Conservation (phyloP, 2,888 invertebrate genomes). For the Brachypterus glaber region DNA sequence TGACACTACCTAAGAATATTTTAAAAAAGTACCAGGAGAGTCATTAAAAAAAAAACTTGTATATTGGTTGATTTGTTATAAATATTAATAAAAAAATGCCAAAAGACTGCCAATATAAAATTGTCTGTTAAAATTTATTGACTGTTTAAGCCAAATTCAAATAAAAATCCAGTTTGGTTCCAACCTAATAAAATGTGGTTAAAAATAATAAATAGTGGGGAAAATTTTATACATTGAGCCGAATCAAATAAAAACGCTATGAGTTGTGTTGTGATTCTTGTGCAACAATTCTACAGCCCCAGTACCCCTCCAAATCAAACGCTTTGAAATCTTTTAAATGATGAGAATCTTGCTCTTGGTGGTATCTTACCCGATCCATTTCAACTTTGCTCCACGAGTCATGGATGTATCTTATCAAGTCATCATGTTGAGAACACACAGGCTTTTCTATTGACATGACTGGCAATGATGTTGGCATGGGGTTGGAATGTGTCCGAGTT, state of each 20-base stretch:
- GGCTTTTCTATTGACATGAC: slow-evolving; percentile 19
- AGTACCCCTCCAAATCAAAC: slow-evolving; percentile 68
- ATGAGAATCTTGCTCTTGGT: slow-evolving; percentile 50
- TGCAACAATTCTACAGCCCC: slow-evolving; percentile 58
- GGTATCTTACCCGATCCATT: slow-evolving; percentile 47
- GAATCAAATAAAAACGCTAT: slow-evolving; percentile 31
- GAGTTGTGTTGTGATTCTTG: slow-evolving; percentile 47
- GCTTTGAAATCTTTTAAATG: slow-evolving; percentile 63
- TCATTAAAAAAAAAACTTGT: too few species aligned
- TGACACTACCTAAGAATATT: too few species aligned
- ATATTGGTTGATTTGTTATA: too few species aligned
- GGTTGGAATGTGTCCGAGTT: slow-evolving; percentile 26
- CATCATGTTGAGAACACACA: slow-evolving; percentile 54
- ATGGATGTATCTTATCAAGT: slow-evolving; percentile 68
- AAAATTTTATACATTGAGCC: too few species aligned
- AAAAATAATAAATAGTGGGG: too few species aligned
- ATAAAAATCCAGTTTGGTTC: too few species aligned
- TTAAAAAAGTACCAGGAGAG: too few species aligned
- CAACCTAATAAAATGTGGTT: too few species aligned
- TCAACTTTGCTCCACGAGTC: slow-evolving; percentile 57
- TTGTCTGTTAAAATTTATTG: too few species aligned
- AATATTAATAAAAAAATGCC: too few species aligned
- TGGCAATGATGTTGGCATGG: slow-evolving; percentile 13
- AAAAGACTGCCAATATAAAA: too few species aligned
- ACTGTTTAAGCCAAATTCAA: too few species aligned